Conservation (phyloP, 2,113 vertebrate species). For the Perca fluviatilis region DNA sequence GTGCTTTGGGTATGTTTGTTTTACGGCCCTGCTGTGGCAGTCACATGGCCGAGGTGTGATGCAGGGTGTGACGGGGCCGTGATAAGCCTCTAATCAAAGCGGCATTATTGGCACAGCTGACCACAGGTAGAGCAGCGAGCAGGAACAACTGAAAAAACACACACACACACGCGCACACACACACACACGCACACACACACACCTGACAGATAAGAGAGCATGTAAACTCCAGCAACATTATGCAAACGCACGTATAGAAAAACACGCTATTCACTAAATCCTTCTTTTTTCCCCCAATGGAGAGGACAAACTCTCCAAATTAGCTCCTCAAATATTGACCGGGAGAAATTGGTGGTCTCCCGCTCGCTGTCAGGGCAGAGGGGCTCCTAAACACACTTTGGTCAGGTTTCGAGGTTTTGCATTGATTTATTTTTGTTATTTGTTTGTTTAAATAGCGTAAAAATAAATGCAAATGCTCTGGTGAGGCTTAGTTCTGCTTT, state of each 20-base stretch:
- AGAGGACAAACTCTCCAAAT: slow-evolving; percentile 83
- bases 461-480: slow-evolving; percentile 82
- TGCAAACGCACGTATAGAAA: slow-evolving; percentile 63
- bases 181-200: slow-evolving; percentile 37
- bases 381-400: slow-evolving; percentile 81
- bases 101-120: slow-evolving; percentile 53
- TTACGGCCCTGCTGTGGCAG: slow-evolving; percentile 38
- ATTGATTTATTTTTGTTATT: slow-evolving; percentile 87
- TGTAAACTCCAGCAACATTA: slow-evolving; percentile 66
- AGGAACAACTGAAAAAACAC: slow-evolving; percentile 35
- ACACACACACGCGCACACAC: slow-evolving; percentile 27
- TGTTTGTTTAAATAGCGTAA: slow-evolving; percentile 86
- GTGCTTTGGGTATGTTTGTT: slow-evolving; percentile 47
- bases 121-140: slow-evolving; percentile 37
- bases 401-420: slow-evolving; percentile 79
- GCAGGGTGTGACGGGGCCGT: slow-evolving; percentile 26
- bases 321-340: slow-evolving; percentile 88
- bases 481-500: slow-evolving; percentile 78
- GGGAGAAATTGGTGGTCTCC: slow-evolving; percentile 81
- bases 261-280: slow-evolving; percentile 67
- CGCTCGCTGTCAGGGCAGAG: slow-evolving; percentile 72
- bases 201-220: slow-evolving; percentile 67
- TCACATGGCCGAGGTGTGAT: slow-evolving; percentile 63
- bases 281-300: slow-evolving; percentile 29
- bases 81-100: slow-evolving; percentile 73